phyloP scores from a whole-genome alignment of 2,797 vertebrate genomes.

The Pipistrellus kuhlii region DNA sequence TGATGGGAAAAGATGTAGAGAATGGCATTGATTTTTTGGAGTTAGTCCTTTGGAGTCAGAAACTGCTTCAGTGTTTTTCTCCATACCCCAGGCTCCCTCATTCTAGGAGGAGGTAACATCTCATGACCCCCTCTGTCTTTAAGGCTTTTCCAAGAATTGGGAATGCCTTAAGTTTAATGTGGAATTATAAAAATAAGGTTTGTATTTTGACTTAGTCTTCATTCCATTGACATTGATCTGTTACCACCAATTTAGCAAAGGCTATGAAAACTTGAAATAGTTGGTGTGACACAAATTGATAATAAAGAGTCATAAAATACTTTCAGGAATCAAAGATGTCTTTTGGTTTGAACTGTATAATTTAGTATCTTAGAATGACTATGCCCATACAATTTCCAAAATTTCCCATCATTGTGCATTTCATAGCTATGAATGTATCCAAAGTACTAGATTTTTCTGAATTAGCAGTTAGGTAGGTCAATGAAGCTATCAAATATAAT shows the following conservation, averaged over 20 bases:
- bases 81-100: background rate
- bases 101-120: background rate
- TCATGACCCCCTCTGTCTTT: background rate
- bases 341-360: background rate
- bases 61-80: background rate
- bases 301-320: background rate
- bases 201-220: background rate
- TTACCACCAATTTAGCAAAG: background rate
- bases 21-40: background rate
- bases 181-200: background rate
- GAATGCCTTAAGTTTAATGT: background rate
- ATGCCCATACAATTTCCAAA: background rate
- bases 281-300: background rate
- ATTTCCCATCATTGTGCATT: background rate
- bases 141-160: background rate
- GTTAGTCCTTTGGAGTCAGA: background rate
- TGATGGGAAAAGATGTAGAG: background rate
- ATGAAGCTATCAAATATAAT: background rate
- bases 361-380: background rate
- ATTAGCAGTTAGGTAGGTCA: background rate
- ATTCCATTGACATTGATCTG: background rate
- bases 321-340: background rate
- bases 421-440: background rate
- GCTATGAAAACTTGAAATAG: background rate
- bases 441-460: background rate